Conservation (phyloP, 2,888 invertebrate genomes). For the Caenorhabditis angaria region DNA sequence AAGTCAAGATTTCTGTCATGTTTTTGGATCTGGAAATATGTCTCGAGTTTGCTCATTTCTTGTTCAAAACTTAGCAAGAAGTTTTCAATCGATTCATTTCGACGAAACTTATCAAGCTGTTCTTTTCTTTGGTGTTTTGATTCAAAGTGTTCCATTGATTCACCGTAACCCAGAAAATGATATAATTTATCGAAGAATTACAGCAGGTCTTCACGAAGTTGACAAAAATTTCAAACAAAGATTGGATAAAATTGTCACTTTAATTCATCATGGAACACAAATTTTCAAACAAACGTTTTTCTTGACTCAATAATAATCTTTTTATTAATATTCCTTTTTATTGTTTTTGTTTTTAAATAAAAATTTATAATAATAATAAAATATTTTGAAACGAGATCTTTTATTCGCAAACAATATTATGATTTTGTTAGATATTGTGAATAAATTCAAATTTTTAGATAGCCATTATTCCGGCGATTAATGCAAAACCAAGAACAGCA, state of each 20-base stretch:
- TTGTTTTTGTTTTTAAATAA: background rate
- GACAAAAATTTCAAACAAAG: too few species aligned
- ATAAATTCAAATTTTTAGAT: background rate
- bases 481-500: constrained; percentile 44
- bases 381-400: background rate
- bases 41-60: constrained; percentile 8
- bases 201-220: too few species aligned
- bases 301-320: too few species aligned
- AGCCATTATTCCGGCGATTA: constrained; percentile 44
- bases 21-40: background rate
- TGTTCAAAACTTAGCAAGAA: constrained; percentile 19
- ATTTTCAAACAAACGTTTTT: too few species aligned
- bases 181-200: too few species aligned
- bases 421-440: background rate
- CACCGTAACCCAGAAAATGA: too few species aligned
- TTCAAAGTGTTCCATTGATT: background rate
- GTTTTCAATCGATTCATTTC: constrained; percentile 20
- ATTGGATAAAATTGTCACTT: too few species aligned
- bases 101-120: constrained; percentile 15
- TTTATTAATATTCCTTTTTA: too few species aligned
- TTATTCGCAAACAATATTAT: background rate
- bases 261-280: too few species aligned
- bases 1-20: background rate
- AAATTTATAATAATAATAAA: background rate
- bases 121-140: background rate